Base-by-base conservation (phyloP, 1,140 invertebrate genomes). In the Conopomorpha cramerella region DNA sequence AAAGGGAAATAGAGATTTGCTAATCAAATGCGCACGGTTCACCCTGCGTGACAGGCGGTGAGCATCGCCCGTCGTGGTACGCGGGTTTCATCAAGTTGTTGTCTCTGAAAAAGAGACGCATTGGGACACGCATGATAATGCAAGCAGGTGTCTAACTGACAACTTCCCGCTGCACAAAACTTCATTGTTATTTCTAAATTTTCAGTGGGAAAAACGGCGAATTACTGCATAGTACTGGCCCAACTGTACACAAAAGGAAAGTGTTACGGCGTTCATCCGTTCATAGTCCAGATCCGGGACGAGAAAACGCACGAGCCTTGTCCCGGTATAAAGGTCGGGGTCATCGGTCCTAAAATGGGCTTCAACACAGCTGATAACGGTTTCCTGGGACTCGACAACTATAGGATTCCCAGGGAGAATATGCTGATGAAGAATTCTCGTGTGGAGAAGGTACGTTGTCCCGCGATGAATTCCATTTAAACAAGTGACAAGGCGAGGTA, bases 351-450 rank as follows among this genome's bases (percentile, higher is more conserved):
- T 1, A 96, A 95, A 66, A 81, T 97, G 49, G 94, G 94, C 10
- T 91, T 93, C 82, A 92, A 91, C 54, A 83, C 81, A 0, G 88
- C 88, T 7, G 95, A 98, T 55, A 97, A 98, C 79, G 94, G 94
- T 0, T 97, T 88, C 61, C 77, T 96, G 11, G 87, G 87, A 1
- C 89, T 96, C 29, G 78, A 93, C 17, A 82, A 93, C 46, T 86
- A 91, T 17, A 80, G 92, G 45, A 93, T 98, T 67, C 94, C 95
- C 0, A 78, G 93, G 29, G 81, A 84, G 8, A 81, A 95, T 45
- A 92, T 98, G 92, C 62, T 97, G n/a, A 97, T 96, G 94, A 95
- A 92, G 76, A 91, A 96, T 78, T 85, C 89, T 30, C 82, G 95
- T 81, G 92, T 92, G 49, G 68, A 86, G 16, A 68, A 81, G 60